Evolutionary conservation across 1,140 invertebrate species (phyloP).

Genomic region (Acromyrmex echinatior): DNA sequence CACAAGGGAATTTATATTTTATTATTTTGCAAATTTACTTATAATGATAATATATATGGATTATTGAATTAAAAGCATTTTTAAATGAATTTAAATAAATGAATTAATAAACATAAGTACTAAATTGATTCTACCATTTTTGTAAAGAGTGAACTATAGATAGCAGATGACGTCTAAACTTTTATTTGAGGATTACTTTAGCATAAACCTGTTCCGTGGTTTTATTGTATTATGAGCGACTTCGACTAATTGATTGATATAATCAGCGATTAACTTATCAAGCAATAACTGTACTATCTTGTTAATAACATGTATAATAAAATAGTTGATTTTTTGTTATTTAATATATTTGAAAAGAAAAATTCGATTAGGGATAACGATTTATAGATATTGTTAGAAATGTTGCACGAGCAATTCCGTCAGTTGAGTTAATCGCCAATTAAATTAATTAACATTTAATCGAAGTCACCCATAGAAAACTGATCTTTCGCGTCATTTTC

Average conservation of each 20-base stretch:
- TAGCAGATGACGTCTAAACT: neutral
- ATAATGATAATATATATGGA: neutral
- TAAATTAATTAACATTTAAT: neutral
- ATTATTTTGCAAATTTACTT: neutral
- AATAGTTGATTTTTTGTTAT: neutral
- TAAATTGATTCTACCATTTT: neutral
- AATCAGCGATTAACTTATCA: constrained; percentile 6
- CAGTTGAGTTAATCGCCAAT: neutral
- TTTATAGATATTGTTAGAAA: neutral
- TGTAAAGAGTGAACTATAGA: neutral
- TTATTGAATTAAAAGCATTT: neutral
- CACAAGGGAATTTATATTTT: neutral
- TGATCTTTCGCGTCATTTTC: constrained; percentile 13
- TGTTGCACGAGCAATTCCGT: neutral
- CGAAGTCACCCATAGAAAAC: neutral
- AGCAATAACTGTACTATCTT: neutral
- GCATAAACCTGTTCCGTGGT: neutral
- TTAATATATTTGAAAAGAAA: neutral
- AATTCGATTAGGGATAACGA: neutral
- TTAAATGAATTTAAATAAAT: neutral
- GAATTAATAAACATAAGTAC: too few relatives aligned
- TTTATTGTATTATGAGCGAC: neutral
- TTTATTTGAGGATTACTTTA: neutral
- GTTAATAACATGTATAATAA: neutral
- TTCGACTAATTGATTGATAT: neutral